These are phyloP conservation scores for Eupithecia inturbata DNA, from an alignment of 2,888 invertebrate genomes.

Conservation along the genomic window DNA sequence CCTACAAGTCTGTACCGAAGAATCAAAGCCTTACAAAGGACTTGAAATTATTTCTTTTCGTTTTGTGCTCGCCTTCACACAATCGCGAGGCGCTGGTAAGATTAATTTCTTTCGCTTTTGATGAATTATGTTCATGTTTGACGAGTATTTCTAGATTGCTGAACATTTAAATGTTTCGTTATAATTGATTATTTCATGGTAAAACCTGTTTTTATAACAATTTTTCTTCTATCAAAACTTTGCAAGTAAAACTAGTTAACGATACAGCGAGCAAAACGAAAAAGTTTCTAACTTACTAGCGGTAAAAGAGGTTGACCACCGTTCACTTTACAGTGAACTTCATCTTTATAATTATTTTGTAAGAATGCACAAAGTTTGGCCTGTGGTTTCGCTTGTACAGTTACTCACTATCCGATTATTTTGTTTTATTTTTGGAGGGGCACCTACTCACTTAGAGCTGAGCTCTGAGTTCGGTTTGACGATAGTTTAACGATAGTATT, in stretches of 20 bases:
- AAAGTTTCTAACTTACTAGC: neutral
- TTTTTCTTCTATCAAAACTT: neutral
- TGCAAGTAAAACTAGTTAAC: slow-evolving; percentile 1
- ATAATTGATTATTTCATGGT: neutral
- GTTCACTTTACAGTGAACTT: neutral
- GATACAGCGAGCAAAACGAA: neutral
- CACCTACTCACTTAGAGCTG: neutral
- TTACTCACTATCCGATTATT: neutral
- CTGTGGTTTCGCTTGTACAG: neutral
- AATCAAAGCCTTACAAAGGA: neutral
- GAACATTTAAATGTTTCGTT: neutral
- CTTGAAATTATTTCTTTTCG: slow-evolving; percentile 13
- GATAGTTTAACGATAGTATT: no score
- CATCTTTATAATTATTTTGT: neutral
- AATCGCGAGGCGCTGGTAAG: slow-evolving; percentile 1
- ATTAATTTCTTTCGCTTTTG: slow-evolving; percentile 13
- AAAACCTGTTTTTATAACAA: neutral
- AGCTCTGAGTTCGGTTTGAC: no score
- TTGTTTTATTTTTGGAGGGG: neutral
- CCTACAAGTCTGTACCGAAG: neutral
- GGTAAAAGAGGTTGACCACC: slow-evolving; percentile 1
- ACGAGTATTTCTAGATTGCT: neutral
- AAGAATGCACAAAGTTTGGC: neutral
- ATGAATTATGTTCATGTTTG: slow-evolving; percentile 8
- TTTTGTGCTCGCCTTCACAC: slow-evolving; percentile 8